Conservation (phyloP, 2,888 invertebrate species). For the Scotopteryx bipunctaria region DNA sequence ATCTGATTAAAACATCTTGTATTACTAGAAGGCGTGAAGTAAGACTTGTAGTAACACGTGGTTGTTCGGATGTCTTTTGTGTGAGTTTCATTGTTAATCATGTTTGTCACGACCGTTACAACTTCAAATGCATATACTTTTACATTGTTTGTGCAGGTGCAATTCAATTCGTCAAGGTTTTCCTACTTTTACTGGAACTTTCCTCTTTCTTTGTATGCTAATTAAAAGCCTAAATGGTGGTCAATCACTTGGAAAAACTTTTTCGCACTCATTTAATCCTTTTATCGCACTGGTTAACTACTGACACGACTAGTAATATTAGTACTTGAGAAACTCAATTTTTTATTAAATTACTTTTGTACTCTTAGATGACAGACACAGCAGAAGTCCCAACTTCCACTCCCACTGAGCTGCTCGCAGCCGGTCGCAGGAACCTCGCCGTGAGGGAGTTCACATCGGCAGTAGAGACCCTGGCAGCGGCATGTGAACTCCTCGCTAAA, state of each 20-base stretch:
- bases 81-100: not conserved
- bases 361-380: constrained; percentile 81
- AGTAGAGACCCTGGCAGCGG: constrained; percentile 87
- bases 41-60: not conserved
- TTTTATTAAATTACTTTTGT: not conserved
- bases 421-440: constrained; percentile 91
- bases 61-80: not conserved
- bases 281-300: too few species aligned
- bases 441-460: constrained; percentile 90
- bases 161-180: not conserved
- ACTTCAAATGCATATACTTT: not conserved
- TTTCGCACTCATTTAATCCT: too few species aligned
- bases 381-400: constrained; percentile 73
- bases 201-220: not conserved
- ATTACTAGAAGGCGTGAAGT: not conserved
- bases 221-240: too few species aligned
- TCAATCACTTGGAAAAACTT: too few species aligned
- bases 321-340: too few species aligned
- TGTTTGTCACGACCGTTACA: not conserved
- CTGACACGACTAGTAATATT: too few species aligned
- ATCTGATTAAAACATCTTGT: not conserved
- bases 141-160: not conserved
- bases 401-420: constrained; percentile 84
- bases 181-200: not conserved
- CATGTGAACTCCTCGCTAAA: constrained; percentile 87